Base-by-base conservation (phyloP, 2,888 invertebrate species). In the Incurvaria masculella region DNA sequence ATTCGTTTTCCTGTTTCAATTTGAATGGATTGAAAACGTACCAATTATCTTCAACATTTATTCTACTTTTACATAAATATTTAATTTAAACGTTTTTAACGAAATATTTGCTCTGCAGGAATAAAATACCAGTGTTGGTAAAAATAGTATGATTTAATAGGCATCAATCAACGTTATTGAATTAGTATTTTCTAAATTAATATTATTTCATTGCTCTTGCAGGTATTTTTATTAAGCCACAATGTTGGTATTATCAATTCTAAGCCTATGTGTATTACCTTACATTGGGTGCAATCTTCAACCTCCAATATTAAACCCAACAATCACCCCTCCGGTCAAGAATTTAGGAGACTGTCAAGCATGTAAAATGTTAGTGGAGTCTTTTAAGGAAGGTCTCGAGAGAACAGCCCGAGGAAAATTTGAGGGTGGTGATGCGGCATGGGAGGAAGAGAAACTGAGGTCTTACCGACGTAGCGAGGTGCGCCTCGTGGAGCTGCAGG, bases 351-450 rank as follows among this genome's bases (percentile, higher is more conserved):
- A 90, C 5, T 94, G 93, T 68, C 87, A 86, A 58, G 84, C 89
- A 0, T 94, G 94, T 64, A 87, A 82, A 62, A 64, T 83, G 54
- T 82, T 91, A 46, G 81, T 86, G 2, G 84, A 87, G 23, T 92
- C 92, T 1, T 91, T 94, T 59, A 82, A 85, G 62, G 83, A 83
- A 84, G 94, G 93, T 2, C 72, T 96, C 54, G 87, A 89, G 52
- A 82, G 82, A 55, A 96, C 95, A 0, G 78, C 87, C n/a, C 83
- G 91, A 57, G 91, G 89, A 11, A 93, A 94, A 66, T 94, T 89
- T 69, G 95, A 92, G 58, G 96, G 96, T 3, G 96, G 96, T 1
- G 95, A 96, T 65, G 85, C 94, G 0, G 93, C 91, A 4, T 96
- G 95, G 94, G 96, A 96, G 64, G 92, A 94, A 65, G 87, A 92